Percentiles rank a stretch among this genome's conserved stretches.
These are phyloP conservation scores for Rhabdophis nuchalis DNA, from an alignment of 2,797 vertebrate genomes.

Conservation along the genomic window DNA sequence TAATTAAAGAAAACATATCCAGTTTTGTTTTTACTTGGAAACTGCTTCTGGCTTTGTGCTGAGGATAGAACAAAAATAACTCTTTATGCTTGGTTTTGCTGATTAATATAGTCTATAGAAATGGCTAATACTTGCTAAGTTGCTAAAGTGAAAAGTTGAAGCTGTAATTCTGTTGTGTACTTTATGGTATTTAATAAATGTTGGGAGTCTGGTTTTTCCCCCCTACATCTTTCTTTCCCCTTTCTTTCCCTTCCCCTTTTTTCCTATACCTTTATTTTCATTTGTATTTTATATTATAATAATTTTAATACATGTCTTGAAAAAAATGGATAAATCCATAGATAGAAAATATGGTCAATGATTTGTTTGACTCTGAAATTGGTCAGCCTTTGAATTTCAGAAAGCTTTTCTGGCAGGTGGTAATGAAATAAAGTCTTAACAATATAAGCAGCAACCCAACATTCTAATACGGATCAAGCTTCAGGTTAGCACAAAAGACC, in stretches of 20 bases:
- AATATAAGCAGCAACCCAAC: not conserved
- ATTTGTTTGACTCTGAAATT: not conserved
- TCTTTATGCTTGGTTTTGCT: not conserved
- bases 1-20: not conserved
- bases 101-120: not conserved
- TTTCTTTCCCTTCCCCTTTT: not conserved
- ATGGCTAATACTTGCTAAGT: not conserved
- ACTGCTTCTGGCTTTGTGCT: not conserved
- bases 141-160: not conserved
- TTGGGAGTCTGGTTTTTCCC: not conserved
- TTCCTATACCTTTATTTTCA: not conserved
- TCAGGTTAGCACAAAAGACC: not conserved
- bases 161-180: not conserved
- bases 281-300: not conserved
- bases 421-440: not conserved
- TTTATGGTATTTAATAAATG: not conserved
- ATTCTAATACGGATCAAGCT: not conserved
- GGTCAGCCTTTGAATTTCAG: not conserved
- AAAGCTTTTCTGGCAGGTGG: not conserved
- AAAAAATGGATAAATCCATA: not conserved
- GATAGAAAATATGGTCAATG: not conserved
- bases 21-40: not conserved
- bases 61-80: not conserved
- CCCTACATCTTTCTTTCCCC: not conserved
- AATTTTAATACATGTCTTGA: not conserved